phyloP scores from a whole-genome alignment of 2,797 vertebrate species.

The Enteromius viviparus region DNA sequence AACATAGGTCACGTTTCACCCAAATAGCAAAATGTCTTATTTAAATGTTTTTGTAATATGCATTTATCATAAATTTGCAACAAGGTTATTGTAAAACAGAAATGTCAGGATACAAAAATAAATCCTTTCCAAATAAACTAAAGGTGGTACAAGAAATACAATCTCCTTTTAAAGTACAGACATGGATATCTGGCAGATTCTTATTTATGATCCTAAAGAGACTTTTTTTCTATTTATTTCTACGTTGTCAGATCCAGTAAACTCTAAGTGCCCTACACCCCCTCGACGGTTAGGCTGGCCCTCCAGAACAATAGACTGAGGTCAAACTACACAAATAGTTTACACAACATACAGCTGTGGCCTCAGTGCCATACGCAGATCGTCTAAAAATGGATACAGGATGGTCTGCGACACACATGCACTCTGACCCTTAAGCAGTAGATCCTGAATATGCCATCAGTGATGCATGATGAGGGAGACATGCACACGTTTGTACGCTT shows the following conservation, averaged over 20 bases:
- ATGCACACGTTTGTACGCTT: slow-evolving; percentile 1
- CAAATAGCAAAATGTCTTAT: neutral
- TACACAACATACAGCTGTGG: slow-evolving; percentile 4
- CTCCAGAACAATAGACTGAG: slow-evolving; percentile 42
- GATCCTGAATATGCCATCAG: slow-evolving; percentile 28
- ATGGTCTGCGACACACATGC: slow-evolving; percentile 8
- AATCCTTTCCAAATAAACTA: neutral
- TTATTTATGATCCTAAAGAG: neutral
- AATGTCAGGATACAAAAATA: neutral
- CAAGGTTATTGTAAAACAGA: neutral
- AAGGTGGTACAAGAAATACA: neutral
- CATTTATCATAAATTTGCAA: neutral
- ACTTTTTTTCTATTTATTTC: neutral
- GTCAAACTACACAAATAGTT: slow-evolving; percentile 39
- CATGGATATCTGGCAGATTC: neutral
- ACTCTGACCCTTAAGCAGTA: slow-evolving; percentile 12
- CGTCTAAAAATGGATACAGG: slow-evolving; percentile 38
- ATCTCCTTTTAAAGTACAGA: neutral
- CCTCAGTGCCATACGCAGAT: neutral
- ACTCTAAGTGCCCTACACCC: neutral
- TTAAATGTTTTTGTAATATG: neutral
- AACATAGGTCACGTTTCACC: neutral
- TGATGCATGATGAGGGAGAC: slow-evolving; percentile 10
- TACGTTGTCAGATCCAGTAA: neutral
- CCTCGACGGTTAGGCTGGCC: neutral